phyloP scores from a whole-genome alignment of 2,113 vertebrate genomes.

The Oceanites oceanicus region DNA sequence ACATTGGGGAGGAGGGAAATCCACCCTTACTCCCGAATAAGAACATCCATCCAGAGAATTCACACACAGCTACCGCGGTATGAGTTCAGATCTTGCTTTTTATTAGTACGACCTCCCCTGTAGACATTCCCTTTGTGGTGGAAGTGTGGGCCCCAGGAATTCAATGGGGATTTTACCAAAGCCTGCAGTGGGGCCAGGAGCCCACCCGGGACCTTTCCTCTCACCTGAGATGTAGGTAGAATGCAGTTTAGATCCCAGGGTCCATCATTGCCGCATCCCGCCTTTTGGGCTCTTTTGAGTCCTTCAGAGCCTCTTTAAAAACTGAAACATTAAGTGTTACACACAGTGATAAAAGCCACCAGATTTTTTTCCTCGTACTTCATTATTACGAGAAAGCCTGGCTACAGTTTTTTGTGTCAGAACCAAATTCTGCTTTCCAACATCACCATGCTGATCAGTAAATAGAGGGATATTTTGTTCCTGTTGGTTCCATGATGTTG shows the following conservation, averaged over 20 bases:
- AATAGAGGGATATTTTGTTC: not conserved
- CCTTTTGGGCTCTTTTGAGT: not conserved
- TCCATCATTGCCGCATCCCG: not conserved
- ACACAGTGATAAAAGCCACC: not conserved
- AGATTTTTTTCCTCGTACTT: not conserved
- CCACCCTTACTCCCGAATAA: not conserved
- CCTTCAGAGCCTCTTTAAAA: not conserved
- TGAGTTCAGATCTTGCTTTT: not conserved
- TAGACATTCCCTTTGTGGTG: not conserved
- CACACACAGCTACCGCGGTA: not conserved
- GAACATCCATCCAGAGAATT: not conserved
- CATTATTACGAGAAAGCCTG: not conserved
- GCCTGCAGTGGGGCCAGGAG: not conserved
- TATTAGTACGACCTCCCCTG: not conserved
- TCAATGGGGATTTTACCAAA: not conserved
- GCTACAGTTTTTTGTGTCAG: not conserved
- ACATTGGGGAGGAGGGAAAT: not conserved
- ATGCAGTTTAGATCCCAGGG: not conserved
- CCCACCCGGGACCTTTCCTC: not conserved
- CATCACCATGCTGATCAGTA: not conserved
- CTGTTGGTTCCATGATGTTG: not conserved
- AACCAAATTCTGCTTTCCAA: not conserved
- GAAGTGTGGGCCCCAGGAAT: not conserved
- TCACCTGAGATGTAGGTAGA: not conserved
- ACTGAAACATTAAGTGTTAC: not conserved